A percentile compares a stretch with the other conserved stretches of the same genome.
phyloP scores from a whole-genome alignment of 2,113 vertebrate species.

The human region GRCh38 chr21:38060001-38060500 shows the following conservation, averaged over 20 bases:
- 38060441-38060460: not conserved
- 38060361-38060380: not conserved
- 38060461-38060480: not conserved
- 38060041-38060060: not conserved
- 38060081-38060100: not conserved
- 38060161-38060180: accelerated
- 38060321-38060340: not conserved
- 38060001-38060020: not conserved
- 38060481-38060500: not conserved
- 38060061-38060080: not conserved
- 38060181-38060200: not conserved
- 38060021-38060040: not conserved
- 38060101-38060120: too few species aligned
- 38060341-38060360: not conserved
- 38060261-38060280: not conserved
- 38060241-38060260: not conserved
- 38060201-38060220: not conserved
- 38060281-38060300: not conserved
- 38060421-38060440: not conserved
- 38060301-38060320: not conserved
- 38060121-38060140: not conserved
- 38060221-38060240: too few species aligned
- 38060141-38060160: not conserved
- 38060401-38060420: not conserved
- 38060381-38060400: too few species aligned